Base-by-base conservation (phyloP, 2,797 vertebrate genomes). In the Petrocephalus sullivani region DNA sequence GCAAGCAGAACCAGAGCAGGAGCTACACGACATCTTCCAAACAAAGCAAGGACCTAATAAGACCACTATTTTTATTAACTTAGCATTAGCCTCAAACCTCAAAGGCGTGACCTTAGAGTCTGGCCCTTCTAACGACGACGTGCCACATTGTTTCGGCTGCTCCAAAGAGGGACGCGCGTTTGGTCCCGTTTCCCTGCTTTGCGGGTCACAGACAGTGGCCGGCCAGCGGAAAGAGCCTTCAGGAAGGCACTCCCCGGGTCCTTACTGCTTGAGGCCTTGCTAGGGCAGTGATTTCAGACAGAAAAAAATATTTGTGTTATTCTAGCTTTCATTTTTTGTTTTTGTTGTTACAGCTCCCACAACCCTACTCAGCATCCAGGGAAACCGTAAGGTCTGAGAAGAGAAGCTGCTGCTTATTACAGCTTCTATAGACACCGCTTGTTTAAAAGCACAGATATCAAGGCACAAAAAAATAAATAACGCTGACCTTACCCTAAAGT, bases 391-490 rank as follows among this genome's bases (percentile, higher is more conserved):
- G 87, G 75, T 88, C 87, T 10, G 83, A 88, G 64, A 89, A 87
- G 88, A 87, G 64, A 37, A 37, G 51, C 90, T 85, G 87, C 46
- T 89, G 87, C 89, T 83, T 91, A 83, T 85, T 41, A 89, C 91
- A 90, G 64, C 89, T 90, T 89, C 90, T 84, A 88, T 19, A 84
- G 28, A 87, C 88, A 19, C 84, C 90, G 90, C 90, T 89, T 19
- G 64, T 87, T 92, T 91, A 88, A 90, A 90, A 91, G 88, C 82
- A 19, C 33, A 90, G 89, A 90, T 89, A 90, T 92, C 90, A 88
- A 92, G 91, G 53, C 93, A 90, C 88, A 67, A 57, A 58, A 78
- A 89, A 19, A 89, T 53, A 81, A 88, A 86, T 90, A 89, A 91
- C 90, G 67, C 88, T 88, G 78, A 88, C 8, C 57, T 67, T 83